Percentiles rank a stretch among this genome's conserved stretches.
phyloP scores from a whole-genome alignment of 2,113 vertebrate genomes.

The Corapipo altera region DNA sequence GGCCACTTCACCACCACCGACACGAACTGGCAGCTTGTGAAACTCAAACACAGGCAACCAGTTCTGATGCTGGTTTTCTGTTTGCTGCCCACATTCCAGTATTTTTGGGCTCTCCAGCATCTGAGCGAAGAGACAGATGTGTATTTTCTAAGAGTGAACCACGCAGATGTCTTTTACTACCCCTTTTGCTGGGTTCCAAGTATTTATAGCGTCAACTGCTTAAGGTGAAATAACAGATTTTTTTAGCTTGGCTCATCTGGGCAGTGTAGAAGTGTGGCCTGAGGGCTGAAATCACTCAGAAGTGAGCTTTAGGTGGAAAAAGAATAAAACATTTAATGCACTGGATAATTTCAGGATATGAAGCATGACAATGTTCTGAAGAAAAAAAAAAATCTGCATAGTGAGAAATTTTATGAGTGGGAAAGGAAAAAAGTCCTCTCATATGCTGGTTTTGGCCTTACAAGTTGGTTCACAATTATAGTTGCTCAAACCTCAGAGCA shows the following conservation, averaged over 20 bases:
- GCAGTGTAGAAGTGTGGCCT: background rate
- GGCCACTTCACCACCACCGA: background rate
- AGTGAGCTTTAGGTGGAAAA: background rate
- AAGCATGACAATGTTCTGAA: background rate
- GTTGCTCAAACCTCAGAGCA: background rate
- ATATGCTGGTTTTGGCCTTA: background rate
- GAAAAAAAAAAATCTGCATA: background rate
- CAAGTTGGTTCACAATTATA: background rate
- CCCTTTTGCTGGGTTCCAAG: background rate
- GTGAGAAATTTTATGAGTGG: background rate
- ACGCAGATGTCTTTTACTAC: background rate
- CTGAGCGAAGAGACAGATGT: background rate
- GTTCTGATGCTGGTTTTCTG: background rate
- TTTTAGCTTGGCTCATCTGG: background rate
- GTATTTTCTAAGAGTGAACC: background rate
- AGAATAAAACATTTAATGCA: background rate
- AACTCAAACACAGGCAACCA: accelerated
- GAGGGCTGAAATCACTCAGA: background rate
- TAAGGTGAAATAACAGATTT: background rate
- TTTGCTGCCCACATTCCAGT: background rate
- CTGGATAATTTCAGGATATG: background rate
- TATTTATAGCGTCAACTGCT: background rate
- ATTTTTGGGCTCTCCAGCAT: background rate
- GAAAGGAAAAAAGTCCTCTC: background rate
- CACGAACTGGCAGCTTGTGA: background rate